Percentiles rank a stretch among this genome's conserved stretches.
Evolutionary conservation across 2,888 invertebrate species (phyloP).

Genomic region (Lithosia quadra): DNA sequence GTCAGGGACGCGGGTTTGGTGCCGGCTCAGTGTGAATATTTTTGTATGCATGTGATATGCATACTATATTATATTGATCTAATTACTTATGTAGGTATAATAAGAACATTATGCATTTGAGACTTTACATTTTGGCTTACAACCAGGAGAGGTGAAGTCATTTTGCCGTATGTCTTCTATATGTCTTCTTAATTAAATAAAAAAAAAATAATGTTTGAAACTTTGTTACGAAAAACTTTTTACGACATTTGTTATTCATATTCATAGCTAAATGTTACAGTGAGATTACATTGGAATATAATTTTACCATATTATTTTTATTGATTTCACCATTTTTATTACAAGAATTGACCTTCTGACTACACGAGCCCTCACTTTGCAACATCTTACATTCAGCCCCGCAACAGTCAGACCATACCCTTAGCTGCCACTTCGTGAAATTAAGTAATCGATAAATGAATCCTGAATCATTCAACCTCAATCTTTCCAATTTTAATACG

Average conservation of each 20-base stretch:
- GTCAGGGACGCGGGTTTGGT: not conserved
- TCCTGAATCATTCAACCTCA: not conserved
- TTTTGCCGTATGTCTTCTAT: too few species aligned
- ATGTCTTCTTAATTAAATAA: too few species aligned
- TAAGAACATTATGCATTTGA: too few species aligned
- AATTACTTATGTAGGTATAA: too few species aligned
- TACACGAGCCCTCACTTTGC: not conserved
- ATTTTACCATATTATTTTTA: not conserved
- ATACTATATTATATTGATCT: too few species aligned
- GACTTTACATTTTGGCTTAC: too few species aligned
- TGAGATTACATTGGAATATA: not conserved
- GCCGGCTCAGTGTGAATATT: not conserved
- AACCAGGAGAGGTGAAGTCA: too few species aligned
- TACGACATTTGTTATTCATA: too few species aligned
- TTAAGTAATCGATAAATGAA: not conserved
- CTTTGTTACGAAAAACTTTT: too few species aligned
- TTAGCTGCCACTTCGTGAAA: slow-evolving; percentile 2
- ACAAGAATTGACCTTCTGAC: not conserved
- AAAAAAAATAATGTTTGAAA: too few species aligned
- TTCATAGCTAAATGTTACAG: too few species aligned
- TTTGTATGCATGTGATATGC: not conserved
- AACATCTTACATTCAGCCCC: not conserved
- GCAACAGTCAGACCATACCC: not conserved
- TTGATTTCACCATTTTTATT: too few species aligned
- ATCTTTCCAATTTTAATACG: slow-evolving; percentile 10